Percentiles rank a stretch among this genome's conserved stretches.
Conservation (phyloP, 2,888 invertebrate species). For the Autographa pulchrina region DNA sequence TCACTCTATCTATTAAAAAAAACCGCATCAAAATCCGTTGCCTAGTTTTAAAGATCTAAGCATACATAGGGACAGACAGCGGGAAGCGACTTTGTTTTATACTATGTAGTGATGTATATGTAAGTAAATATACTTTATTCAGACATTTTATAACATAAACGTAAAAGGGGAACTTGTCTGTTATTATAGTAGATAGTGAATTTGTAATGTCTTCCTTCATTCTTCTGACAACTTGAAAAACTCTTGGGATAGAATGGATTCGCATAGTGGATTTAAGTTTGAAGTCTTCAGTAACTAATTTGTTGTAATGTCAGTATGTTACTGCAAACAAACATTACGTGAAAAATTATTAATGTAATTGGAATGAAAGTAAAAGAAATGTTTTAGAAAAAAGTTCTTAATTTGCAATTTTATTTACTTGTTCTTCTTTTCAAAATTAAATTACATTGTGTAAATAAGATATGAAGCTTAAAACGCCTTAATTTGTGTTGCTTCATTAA, state of each 20-base stretch:
- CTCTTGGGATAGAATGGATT: not conserved
- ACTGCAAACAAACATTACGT: not conserved
- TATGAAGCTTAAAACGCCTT: not conserved
- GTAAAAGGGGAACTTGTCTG: too few relatives aligned
- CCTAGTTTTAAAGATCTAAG: too few relatives aligned
- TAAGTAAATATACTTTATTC: too few relatives aligned
- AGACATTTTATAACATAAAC: too few relatives aligned
- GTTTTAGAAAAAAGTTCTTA: not conserved
- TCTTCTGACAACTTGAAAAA: too few relatives aligned
- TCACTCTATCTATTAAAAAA: too few relatives aligned
- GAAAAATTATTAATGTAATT: not conserved
- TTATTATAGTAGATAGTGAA: not conserved
- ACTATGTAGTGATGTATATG: too few relatives aligned
- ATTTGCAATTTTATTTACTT: not conserved
- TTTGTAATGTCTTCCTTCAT: not conserved
- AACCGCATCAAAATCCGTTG: too few relatives aligned
- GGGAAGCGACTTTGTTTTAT: too few relatives aligned
- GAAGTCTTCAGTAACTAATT: not conserved
- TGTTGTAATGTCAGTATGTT: too few relatives aligned
- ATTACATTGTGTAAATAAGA: not conserved
- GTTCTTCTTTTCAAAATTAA: not conserved
- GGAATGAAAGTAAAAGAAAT: not conserved
- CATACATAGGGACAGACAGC: too few relatives aligned
- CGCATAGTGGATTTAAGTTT: not conserved
- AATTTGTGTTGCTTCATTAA: not conserved